These are phyloP conservation scores for Leucoraja ocellata DNA, from an alignment of 2,797 vertebrate genomes.

Conservation along the genomic window DNA sequence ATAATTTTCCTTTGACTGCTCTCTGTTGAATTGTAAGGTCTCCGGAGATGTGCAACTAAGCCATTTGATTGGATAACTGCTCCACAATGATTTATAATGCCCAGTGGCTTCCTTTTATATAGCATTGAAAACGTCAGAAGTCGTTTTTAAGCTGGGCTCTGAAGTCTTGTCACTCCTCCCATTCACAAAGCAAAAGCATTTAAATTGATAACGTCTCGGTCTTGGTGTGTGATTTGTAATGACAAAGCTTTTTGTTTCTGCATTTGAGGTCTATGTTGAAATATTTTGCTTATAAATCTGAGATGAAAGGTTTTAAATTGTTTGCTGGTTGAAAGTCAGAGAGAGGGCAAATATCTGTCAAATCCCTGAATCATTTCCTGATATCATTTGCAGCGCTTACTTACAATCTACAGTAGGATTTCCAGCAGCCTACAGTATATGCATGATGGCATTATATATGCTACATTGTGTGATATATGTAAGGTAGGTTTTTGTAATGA, in stretches of 20 bases:
- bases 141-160: slow-evolving; percentile 27
- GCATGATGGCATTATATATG: no score
- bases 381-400: neutral
- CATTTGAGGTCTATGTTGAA: neutral
- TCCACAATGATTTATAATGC: slow-evolving; percentile 32
- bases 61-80: slow-evolving; percentile 24
- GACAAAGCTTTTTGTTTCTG: slow-evolving; percentile 15
- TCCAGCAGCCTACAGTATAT: neutral
- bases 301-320: neutral
- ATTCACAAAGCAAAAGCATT: slow-evolving; percentile 27
- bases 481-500: neutral
- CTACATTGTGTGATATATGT: neutral
- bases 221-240: neutral
- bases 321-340: slow-evolving; percentile 15
- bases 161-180: slow-evolving; percentile 22
- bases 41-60: slow-evolving; percentile 8
- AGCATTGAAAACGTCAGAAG: slow-evolving; percentile 26
- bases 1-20: slow-evolving; percentile 15
- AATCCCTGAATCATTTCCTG: neutral
- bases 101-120: slow-evolving; percentile 17
- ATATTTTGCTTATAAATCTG: slow-evolving; percentile 31
- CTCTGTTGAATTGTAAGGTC: slow-evolving; percentile 34
- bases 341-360: neutral
- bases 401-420: neutral
- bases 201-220: neutral